Percentiles rank a stretch among this genome's conserved stretches.
These are phyloP conservation scores for Kryphioiulus occultus DNA, from an alignment of 2,888 invertebrate genomes.

Conservation along the genomic window DNA sequence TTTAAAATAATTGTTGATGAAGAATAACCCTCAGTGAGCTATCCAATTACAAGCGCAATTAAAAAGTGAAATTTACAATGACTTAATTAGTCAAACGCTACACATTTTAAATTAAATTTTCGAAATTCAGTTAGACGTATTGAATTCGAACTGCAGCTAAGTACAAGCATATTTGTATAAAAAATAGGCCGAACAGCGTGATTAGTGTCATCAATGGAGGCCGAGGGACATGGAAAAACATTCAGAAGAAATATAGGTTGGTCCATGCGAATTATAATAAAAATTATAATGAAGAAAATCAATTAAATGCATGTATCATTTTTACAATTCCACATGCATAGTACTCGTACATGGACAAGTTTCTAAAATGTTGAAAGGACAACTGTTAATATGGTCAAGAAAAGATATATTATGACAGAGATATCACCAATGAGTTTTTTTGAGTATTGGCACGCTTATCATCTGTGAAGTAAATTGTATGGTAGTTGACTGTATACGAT, in stretches of 20 bases:
- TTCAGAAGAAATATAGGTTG: too few species aligned
- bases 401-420: not conserved
- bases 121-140: not conserved
- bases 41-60: not conserved
- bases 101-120: conserved; percentile 20
- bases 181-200: not conserved
- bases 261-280: too few species aligned
- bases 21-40: not conserved
- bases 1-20: not conserved
- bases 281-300: too few species aligned
- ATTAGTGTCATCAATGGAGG: not conserved
- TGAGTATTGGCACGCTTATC: not conserved
- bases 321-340: not conserved
- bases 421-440: not conserved
- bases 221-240: too few species aligned
- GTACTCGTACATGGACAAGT: too few species aligned
- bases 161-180: not conserved
- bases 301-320: not conserved
- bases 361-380: not conserved
- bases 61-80: conserved; percentile 14
- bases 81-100: not conserved
- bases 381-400: not conserved
- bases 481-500: not conserved
- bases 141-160: not conserved
- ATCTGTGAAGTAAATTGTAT: not conserved